These are phyloP conservation scores for Lepidurus apus DNA, from an alignment of 1,140 invertebrate genomes.

Conservation along the genomic window DNA sequence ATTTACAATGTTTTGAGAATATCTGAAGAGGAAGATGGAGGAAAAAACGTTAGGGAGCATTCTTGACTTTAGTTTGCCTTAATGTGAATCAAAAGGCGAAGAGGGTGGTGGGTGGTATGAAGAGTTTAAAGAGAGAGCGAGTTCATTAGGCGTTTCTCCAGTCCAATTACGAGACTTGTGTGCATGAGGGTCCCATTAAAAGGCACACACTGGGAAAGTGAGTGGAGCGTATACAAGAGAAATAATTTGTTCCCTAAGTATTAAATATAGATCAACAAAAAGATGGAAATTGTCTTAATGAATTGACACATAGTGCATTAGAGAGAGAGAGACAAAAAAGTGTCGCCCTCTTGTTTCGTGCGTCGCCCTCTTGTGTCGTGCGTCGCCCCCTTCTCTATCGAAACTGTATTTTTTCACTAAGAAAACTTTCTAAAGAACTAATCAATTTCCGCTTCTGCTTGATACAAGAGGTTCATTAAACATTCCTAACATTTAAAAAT, in stretches of 20 bases:
- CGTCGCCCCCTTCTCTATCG: too few species aligned
- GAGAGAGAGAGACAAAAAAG: too few species aligned
- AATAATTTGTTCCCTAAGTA: background rate
- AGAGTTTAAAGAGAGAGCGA: background rate
- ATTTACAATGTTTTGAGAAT: background rate
- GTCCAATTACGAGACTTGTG: background rate
- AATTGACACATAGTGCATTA: too few species aligned
- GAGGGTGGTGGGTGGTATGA: background rate
- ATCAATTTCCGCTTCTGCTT: too few species aligned
- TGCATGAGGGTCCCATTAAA: conserved; percentile 18
- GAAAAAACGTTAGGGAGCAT: background rate
- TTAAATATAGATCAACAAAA: background rate
- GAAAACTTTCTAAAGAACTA: too few species aligned
- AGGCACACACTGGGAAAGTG: background rate
- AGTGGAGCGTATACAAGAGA: background rate
- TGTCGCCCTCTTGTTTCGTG: too few species aligned
- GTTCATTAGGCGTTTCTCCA: background rate
- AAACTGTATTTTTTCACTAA: too few species aligned
- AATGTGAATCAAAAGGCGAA: background rate
- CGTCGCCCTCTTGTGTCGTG: too few species aligned
- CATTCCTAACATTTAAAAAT: too few species aligned
- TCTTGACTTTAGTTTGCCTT: background rate
- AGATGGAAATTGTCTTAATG: background rate
- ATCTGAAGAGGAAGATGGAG: background rate
- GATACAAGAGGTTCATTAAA: too few species aligned